Evolutionary conservation across 2,888 invertebrate genomes (phyloP), one percentile per base, ranked within the genome.

Genomic region (Leucoma salicis): DNA sequence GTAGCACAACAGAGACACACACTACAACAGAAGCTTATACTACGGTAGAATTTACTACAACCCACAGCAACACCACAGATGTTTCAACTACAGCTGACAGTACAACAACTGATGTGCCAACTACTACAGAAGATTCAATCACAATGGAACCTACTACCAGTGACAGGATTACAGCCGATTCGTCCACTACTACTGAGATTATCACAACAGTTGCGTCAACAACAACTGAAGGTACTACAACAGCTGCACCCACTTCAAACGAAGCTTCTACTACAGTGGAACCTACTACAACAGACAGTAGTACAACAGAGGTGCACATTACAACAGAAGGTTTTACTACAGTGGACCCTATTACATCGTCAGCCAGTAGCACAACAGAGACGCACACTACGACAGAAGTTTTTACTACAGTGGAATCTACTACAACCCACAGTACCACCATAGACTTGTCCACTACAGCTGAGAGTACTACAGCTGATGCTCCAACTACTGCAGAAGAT

Each of bases 261-360:
- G 24, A 18, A n/a, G 12, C 2, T 8, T 8, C 34, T 6, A 34
- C 34, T 3, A 21, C 24, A 24, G 12, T 7, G 10, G 35, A 13
- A 2, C 21, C 24, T 3, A n/a, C n/a, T n/a, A 34, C 13, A 24
- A 34, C 34, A 13, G 24, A 21, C 0, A 31, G 8, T 16, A 16
- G 38, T 3, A 24, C 31, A 7, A 27, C 27, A 27, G 27, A 27
- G 10, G 16, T 5, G 1, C 25, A 24, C 3, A 35, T 12, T 5
- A 44, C 45, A 14, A 42, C 35, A 8, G 37, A 46, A 28, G 32
- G 5, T 1, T n/a, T 38, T n/a, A 35, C 37, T 10, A 42, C 53
- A 6, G 13, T 28, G 6, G 15, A 4, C 3, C 5, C 29, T n/a
- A n/a, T n/a, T 5, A 31, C 14, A 13, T 13, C 29, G 5, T 13